Base-by-base conservation (phyloP, 2,888 invertebrate species). In the Apamea sordens region DNA sequence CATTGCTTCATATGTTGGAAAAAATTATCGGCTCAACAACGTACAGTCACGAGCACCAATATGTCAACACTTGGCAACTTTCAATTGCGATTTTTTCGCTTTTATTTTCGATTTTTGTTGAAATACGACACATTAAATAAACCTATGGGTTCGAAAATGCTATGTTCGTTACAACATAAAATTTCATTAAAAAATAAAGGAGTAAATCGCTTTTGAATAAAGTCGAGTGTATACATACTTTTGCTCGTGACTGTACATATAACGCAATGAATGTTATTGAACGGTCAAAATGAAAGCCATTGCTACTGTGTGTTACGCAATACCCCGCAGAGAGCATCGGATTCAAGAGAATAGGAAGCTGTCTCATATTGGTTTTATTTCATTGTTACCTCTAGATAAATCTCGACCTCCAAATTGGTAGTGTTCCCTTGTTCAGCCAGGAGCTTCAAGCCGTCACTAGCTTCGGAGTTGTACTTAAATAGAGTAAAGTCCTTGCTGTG, bases 391-490 rank as follows among this genome's bases (percentile, higher is more conserved):
- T 93, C 84, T 15, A 89, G 78, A 81, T 94, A 92, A 65, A 96
- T 96, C 86, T 96, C 95, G n/a, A 94, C 83, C 84, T 97, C 97
- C 77, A 97, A 88, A 77, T 92, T 89, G 6, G 96, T 96, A 7
- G 96, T 96, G 77, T 97, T 97, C 0, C 96, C 96, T 84, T 96
- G 96, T 82, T 96, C 96, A 8, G 96, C 97, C 36, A 97, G 82
- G 92, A 95, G 94, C 82, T 94, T 93, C 7, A 96, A 87, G 0
- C 96, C 96, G 0, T 89, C 86, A 10, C 92, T 92, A 10, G 97
- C 96, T 74, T 94, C 95, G 0, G 93, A 89, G 61, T 94, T 93
- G 47, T 90, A 93, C 75, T 94, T 94, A 89, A 93, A 97, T 0
- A 96, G 82, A 50, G 89, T 90, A 70, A 93, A 95, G 63, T 94